These are phyloP conservation scores for Amazona vittata DNA, from an alignment of 2,113 vertebrate genomes.

Conservation along the genomic window DNA sequence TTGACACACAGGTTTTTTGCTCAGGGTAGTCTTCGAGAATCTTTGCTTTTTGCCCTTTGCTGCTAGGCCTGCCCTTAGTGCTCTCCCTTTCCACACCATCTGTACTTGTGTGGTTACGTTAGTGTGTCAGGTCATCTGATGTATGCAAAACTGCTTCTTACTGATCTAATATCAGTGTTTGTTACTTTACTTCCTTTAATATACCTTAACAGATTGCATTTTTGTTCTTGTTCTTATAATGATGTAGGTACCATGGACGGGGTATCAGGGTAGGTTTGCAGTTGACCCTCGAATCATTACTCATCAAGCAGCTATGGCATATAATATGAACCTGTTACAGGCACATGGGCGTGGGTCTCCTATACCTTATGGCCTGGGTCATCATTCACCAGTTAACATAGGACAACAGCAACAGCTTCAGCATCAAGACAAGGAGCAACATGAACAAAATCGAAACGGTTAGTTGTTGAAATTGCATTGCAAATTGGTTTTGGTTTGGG, in stretches of 20 bases:
- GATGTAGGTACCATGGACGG: slow-evolving; percentile 91
- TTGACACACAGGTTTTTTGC: neutral
- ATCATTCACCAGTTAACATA: slow-evolving; percentile 89
- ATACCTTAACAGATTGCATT: neutral
- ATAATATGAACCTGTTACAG: slow-evolving; percentile 95
- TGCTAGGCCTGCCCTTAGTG: neutral
- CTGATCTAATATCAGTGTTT: neutral
- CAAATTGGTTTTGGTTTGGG: neutral
- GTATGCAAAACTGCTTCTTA: neutral
- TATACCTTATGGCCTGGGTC: slow-evolving; percentile 89
- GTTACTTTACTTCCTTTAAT: neutral
- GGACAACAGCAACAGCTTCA: slow-evolving; percentile 83
- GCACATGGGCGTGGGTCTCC: slow-evolving; percentile 91
- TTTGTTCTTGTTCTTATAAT: neutral
- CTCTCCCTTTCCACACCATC: neutral
- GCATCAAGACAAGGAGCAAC: slow-evolving; percentile 88
- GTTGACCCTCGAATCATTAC: slow-evolving; percentile 95
- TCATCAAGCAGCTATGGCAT: slow-evolving; percentile 96
- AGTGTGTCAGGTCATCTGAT: neutral
- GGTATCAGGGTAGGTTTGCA: slow-evolving; percentile 96
- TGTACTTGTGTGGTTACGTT: neutral
- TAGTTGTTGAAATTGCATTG: neutral
- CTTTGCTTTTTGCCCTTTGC: neutral
- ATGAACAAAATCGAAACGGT: slow-evolving; percentile 90
- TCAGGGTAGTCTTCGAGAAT: neutral